These are phyloP conservation scores for Diplolepis rosae DNA, from an alignment of 2,888 invertebrate genomes.

Conservation along the genomic window DNA sequence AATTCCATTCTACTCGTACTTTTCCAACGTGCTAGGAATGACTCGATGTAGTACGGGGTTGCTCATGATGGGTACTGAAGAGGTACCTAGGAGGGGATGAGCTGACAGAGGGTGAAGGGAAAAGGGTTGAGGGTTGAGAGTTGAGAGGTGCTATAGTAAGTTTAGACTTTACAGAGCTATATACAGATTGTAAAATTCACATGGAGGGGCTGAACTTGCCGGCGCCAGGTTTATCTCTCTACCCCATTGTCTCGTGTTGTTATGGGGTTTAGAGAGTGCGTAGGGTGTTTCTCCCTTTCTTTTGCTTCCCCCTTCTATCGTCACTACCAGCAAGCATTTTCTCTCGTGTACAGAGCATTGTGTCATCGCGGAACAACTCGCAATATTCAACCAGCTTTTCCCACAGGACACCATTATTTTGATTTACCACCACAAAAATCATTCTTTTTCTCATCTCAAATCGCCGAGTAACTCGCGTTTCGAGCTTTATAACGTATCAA, in stretches of 20 bases:
- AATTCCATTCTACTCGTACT: background rate
- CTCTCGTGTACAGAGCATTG: conserved; percentile 35
- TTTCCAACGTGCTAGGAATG: background rate
- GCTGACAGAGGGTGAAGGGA: background rate
- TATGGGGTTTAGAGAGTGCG: conserved; percentile 48
- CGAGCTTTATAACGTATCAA: conserved; percentile 16
- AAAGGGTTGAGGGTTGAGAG: background rate
- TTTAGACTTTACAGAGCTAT: conserved; percentile 43
- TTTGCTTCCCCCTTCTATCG: conserved; percentile 1
- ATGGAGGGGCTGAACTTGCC: conserved; percentile 54
- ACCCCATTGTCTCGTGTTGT: conserved; percentile 59
- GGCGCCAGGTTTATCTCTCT: conserved; percentile 65
- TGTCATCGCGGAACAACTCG: conserved; percentile 55
- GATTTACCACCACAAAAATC: conserved; percentile 63
- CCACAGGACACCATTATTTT: conserved; percentile 69
- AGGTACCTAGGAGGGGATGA: conserved; percentile 6
- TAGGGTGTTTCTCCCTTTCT: conserved; percentile 34
- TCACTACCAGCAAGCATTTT: conserved; percentile 31
- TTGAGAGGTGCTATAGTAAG: conserved; percentile 32
- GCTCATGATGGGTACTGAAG: conserved; percentile 41
- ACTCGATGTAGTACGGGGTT: conserved; percentile 17
- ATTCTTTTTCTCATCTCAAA: conserved; percentile 46
- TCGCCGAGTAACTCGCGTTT: conserved; percentile 13
- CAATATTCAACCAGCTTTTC: conserved; percentile 56
- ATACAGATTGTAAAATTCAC: conserved; percentile 51